Evolutionary conservation across 1,140 invertebrate species (phyloP), one percentile per base, ranked within the genome.

Genomic region (Brachionus paranguensis): DNA sequence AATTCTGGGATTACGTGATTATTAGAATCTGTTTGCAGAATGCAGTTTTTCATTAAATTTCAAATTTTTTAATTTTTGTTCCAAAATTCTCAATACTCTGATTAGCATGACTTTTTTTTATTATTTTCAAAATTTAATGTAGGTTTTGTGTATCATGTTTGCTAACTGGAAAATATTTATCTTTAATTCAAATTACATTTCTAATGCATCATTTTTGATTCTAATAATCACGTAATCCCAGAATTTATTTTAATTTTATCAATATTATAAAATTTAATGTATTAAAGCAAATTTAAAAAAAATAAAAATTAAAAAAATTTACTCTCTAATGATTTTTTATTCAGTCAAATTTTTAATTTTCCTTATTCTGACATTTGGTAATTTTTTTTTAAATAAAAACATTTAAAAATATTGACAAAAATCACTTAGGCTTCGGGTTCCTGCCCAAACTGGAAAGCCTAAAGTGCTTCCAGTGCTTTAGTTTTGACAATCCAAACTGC

Each of bases 381-480:
- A 20, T 60, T 60, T 5, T 29, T 7, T 41, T 27, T 14, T 0
- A 37, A 37, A 37, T 24, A 3, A 72, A 45, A 29, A n/a, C 3
- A 14, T 17, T 37, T 8, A 10, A 72, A 43, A n/a, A 41, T 43
- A 43, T 72, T 12, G 3, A 20, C 24, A 72, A 43, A 10, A 37
- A 45, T 4, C 3, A 17, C 12, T 17, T 17, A 41, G 68, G 68
- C 43, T 17, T 37, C 27, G n/a, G 27, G 10, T 33, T 41, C 2
- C 12, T 68, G 27, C 33, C 14, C 14, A 6, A 17, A 17, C 47
- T n/a, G n/a, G 17, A 76, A 27, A 12, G 72, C 12, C 14, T 76
- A 14, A 47, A 76, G 29, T 76, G 72, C n/a, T 76, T 14, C 20
- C 72, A 76, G 17, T 76, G 72, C 20, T 76, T 76, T 76, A 76